phyloP scores from a whole-genome alignment of 2,888 invertebrate genomes.

The Sesia bembeciformis region DNA sequence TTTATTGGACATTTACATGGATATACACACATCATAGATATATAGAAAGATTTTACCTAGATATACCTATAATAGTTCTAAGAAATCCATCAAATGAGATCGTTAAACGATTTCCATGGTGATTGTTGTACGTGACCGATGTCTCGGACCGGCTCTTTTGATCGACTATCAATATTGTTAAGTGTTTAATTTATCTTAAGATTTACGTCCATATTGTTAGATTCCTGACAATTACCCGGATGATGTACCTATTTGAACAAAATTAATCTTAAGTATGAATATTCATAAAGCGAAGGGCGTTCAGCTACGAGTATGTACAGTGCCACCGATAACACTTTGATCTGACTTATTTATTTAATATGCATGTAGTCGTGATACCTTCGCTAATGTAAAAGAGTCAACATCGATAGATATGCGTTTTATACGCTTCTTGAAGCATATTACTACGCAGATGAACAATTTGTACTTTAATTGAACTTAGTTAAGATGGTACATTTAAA shows the following conservation, averaged over 20 bases:
- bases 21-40: too few species aligned
- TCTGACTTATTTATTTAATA: not conserved
- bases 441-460: too few species aligned
- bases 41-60: too few species aligned
- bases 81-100: constrained; percentile 34
- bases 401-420: too few species aligned
- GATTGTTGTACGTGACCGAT: constrained; percentile 40
- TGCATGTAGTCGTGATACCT: not conserved
- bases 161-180: constrained; percentile 53
- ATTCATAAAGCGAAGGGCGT: constrained; percentile 4
- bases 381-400: too few species aligned
- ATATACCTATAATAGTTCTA: constrained; percentile 14
- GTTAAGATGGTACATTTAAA: too few species aligned
- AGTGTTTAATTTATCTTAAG: constrained; percentile 48
- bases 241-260: constrained; percentile 23
- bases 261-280: constrained; percentile 9
- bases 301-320: not conserved
- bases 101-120: constrained; percentile 37
- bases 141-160: constrained; percentile 45
- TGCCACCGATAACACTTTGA: not conserved
- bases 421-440: too few species aligned
- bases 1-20: too few species aligned
- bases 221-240: constrained; percentile 43
- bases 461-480: too few species aligned
- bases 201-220: constrained; percentile 55